Base-by-base conservation (phyloP, 2,113 vertebrate species). In the Telmatochromis sp. region DNA sequence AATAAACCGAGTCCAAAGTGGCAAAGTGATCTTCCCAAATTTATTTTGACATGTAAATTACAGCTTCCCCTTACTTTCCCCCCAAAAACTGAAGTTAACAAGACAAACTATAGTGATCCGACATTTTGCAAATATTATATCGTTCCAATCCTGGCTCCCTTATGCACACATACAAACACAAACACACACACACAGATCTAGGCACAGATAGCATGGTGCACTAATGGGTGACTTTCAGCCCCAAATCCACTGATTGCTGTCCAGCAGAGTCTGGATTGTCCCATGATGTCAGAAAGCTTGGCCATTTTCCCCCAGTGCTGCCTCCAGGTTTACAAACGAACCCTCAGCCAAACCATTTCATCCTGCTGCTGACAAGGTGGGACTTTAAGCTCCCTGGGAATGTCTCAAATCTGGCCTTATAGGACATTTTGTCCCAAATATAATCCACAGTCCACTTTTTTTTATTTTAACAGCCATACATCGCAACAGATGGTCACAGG, bases 241-340 rank as follows among this genome's bases (percentile, higher is more conserved):
- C 57, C 28, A 60, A 86, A 83, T 40, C 35, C 81, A 88, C 35
- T 89, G 87, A 94, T 93, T 82, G 53, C 49, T 35, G 40, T 9
- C 86, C 87, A 92, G 58, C 75, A 28, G 82, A 80, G 88, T 58
- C 53, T 15, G 2, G 13, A 79, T 80, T 83, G 87, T 91, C 91
- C 93, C 90, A 85, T 91, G 88, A 93, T 92, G 87, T 90, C 89
- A 92, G 83, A 54, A 37, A 91, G 86, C 45, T 80, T 87, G 84
- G 54, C 57, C 6, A 15, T 54, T 73, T 81, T 13, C 23, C 65
- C 19, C 26, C 26, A 49, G 31, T 26, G 4, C 60, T 54, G 81
- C 80, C 11, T 57, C 81, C 70, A 87, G 65, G 57, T 91, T 93
- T 49, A 68, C 87, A 80, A 95, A 63, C 86, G 75, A 93, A 79